Evolutionary conservation across 2,888 invertebrate genomes (phyloP).

Genomic region (Drosophila emarginata): DNA sequence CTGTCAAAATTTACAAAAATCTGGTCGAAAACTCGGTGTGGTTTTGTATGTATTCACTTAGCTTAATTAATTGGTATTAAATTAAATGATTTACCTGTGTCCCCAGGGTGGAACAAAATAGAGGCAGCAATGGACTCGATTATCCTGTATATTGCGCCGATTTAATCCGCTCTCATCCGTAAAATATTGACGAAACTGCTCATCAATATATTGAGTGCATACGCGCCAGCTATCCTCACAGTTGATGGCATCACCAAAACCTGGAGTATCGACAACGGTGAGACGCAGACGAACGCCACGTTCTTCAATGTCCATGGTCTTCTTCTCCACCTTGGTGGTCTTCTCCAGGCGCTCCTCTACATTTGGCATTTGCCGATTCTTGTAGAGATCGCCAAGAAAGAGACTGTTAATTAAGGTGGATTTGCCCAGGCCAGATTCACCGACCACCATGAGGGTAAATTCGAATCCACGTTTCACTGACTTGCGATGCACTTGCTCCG

Average conservation of each 20-base stretch:
- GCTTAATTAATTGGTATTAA: not conserved
- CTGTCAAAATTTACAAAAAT: no score
- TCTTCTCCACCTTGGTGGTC: constrained; percentile 88
- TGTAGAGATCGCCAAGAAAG: constrained; percentile 96
- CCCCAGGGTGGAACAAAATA: constrained; percentile 98
- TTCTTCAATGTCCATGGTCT: constrained; percentile 97
- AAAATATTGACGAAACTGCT: constrained; percentile 91
- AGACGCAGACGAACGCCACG: constrained; percentile 94
- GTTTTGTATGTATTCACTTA: no score
- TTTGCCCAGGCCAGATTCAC: constrained; percentile 96
- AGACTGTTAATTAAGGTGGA: constrained; percentile 97
- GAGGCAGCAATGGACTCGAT: constrained; percentile 96
- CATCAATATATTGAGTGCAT: constrained; percentile 95
- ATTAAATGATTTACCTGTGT: constrained; percentile 87
- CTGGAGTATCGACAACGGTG: constrained; percentile 97
- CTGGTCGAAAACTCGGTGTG: no score
- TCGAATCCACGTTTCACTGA: constrained; percentile 98
- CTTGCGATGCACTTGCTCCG: constrained; percentile 97
- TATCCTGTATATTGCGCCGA: constrained; percentile 93
- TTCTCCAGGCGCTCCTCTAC: constrained; percentile 86
- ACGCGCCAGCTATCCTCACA: constrained; percentile 97
- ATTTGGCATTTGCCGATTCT: constrained; percentile 88
- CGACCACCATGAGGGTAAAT: constrained; percentile 98
- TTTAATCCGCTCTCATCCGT: constrained; percentile 97
- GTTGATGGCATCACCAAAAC: constrained; percentile 96